Conservation (phyloP, 2,888 invertebrate genomes). For the Polydrusus tereticollis region DNA sequence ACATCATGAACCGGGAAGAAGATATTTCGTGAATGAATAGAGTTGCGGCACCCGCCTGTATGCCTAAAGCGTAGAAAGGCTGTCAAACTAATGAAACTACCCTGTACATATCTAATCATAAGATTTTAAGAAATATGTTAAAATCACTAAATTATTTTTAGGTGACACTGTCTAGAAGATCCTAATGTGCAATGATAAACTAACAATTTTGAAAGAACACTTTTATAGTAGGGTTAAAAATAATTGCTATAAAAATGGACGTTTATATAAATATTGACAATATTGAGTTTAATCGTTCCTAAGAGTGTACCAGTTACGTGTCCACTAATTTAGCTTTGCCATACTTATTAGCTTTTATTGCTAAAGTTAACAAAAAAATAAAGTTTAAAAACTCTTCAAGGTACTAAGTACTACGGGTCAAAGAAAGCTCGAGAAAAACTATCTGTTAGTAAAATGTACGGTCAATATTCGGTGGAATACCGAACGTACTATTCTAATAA, state of each 20-base stretch:
- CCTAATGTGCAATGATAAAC: slow-evolving; percentile 39
- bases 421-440: slow-evolving; percentile 59
- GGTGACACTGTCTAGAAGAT: slow-evolving; percentile 43
- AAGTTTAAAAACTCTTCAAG: slow-evolving; percentile 49
- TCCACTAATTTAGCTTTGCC: slow-evolving; percentile 30
- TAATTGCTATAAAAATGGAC: slow-evolving; percentile 49
- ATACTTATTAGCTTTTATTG: slow-evolving; percentile 60
- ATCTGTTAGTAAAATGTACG: slow-evolving; percentile 39
- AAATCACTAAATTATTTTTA: slow-evolving; percentile 34
- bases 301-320: slow-evolving; percentile 26
- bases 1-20: too few species aligned
- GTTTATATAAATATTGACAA: slow-evolving; percentile 50
- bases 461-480: slow-evolving; percentile 22
- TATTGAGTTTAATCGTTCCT: slow-evolving; percentile 41
- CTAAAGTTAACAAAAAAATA: slow-evolving; percentile 60
- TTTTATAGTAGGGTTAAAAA: slow-evolving; percentile 25
- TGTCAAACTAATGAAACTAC: slow-evolving; percentile 45
- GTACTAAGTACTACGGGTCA: slow-evolving; percentile 56
- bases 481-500: slow-evolving; percentile 37
- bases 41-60: too few species aligned
- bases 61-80: slow-evolving; percentile 15
- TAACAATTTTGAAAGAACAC: slow-evolving; percentile 22
- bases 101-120: slow-evolving; percentile 49
- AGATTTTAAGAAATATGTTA: slow-evolving; percentile 31
- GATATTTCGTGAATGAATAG: too few species aligned